A percentile compares a stretch with the other conserved stretches of the same genome.
phyloP scores from a whole-genome alignment of 1,140 invertebrate genomes.

The Lucilia sericata region DNA sequence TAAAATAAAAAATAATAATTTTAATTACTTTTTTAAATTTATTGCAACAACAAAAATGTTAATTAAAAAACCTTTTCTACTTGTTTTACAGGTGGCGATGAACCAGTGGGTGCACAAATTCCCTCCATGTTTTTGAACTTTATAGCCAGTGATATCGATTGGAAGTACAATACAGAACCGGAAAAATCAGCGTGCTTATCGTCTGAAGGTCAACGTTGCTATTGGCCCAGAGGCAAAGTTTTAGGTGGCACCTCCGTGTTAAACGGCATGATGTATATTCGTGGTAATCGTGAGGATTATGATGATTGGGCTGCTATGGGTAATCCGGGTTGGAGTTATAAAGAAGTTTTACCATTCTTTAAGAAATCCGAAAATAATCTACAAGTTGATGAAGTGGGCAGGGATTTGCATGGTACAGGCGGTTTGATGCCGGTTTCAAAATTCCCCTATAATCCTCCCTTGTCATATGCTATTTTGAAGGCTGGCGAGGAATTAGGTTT shows the following conservation, averaged over 20 bases:
- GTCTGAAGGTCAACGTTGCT: constrained; percentile 79
- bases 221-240: constrained; percentile 88
- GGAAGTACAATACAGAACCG: constrained; percentile 87
- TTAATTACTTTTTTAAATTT: too few species aligned
- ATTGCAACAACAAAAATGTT: background rate
- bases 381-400: constrained; percentile 79
- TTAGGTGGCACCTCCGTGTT: constrained; percentile 93
- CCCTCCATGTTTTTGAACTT: constrained; percentile 89
- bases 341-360: constrained; percentile 89
- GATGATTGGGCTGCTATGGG: constrained; percentile 90
- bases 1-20: too few species aligned
- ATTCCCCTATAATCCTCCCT: constrained; percentile 87
- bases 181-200: constrained; percentile 86
- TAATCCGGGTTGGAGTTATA: constrained; percentile 90
- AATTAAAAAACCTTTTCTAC: constrained; percentile 25
- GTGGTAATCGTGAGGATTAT: constrained; percentile 91
- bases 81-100: constrained; percentile 74
- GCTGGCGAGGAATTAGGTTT: constrained; percentile 88
- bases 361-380: constrained; percentile 87
- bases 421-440: constrained; percentile 84
- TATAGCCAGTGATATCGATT: constrained; percentile 85
- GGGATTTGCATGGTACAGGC: constrained; percentile 81
- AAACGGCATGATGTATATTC: constrained; percentile 97
- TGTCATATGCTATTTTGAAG: constrained; percentile 86
- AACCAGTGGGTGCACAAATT: constrained; percentile 85